These are phyloP conservation scores for Porites cylindrica DNA, from an alignment of 92 coral and sea anemone species.

Conservation along the genomic window DNA sequence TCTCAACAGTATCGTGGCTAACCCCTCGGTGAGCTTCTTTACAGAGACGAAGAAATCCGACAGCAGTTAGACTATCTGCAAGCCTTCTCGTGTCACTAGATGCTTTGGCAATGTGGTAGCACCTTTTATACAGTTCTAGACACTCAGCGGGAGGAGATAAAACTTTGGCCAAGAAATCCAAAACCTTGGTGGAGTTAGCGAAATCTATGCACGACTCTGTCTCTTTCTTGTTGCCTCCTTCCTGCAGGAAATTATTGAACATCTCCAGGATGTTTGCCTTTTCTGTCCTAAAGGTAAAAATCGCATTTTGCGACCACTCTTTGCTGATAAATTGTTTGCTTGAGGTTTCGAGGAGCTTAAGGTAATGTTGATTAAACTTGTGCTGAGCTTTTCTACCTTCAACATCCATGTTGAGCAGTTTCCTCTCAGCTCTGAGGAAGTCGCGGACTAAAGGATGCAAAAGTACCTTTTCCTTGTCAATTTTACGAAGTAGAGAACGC, in stretches of 20 bases:
- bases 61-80: slow-evolving; percentile 26
- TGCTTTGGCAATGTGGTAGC: background rate
- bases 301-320: background rate
- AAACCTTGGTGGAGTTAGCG: background rate
- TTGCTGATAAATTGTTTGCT: slow-evolving; percentile 6
- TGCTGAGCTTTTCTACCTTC: background rate
- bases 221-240: background rate
- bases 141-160: slow-evolving; percentile 19
- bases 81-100: slow-evolving; percentile 7
- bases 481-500: background rate
- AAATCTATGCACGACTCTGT: background rate
- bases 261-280: slow-evolving; percentile 24
- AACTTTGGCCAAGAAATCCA: slow-evolving; percentile 5
- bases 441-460: slow-evolving; percentile 22
- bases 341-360: background rate
- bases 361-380: slow-evolving; percentile 23
- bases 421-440: slow-evolving; percentile 6
- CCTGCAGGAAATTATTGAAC: background rate
- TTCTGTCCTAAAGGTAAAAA: background rate
- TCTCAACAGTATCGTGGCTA: background rate
- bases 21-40: slow-evolving; percentile 18
- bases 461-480: background rate
- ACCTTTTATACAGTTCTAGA: background rate
- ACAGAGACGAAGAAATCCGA: slow-evolving; percentile 37
- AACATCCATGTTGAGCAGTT: background rate